Conservation (phyloP, 2,797 vertebrate species). For the Rhabdophis nuchalis region DNA sequence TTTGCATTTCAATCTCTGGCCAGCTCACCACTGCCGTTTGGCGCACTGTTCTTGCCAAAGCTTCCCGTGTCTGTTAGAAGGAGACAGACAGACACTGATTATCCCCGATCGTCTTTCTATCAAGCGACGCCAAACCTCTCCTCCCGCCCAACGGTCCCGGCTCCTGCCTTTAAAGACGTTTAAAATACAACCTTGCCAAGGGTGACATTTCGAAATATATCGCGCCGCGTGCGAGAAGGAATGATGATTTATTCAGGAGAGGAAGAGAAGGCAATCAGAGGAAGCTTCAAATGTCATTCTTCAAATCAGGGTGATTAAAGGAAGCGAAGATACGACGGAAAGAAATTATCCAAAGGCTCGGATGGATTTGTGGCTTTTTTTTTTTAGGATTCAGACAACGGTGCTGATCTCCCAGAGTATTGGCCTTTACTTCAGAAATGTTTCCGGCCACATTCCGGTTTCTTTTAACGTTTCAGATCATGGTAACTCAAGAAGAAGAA, state of each 20-base stretch:
- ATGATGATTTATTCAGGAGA: neutral
- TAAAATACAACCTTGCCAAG: neutral
- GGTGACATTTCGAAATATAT: neutral
- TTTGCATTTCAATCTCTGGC: neutral
- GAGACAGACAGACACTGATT: neutral
- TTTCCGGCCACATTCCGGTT: neutral
- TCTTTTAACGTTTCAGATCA: neutral
- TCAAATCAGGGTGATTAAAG: neutral
- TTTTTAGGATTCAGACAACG: neutral
- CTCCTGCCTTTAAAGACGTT: conserved; percentile 9
- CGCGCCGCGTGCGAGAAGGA: neutral
- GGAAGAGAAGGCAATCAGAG: neutral
- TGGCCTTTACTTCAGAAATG: neutral
- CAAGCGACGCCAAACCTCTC: conserved; percentile 1
- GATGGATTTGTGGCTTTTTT: neutral
- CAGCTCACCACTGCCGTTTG: neutral
- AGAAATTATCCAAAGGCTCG: neutral
- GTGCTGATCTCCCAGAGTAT: no score
- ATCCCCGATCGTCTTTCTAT: neutral
- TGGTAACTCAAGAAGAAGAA: neutral
- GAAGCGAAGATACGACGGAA: neutral
- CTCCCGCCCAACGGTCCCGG: neutral
- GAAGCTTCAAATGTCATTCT: neutral
- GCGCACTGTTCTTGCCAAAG: neutral
- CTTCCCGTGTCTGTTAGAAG: neutral